phyloP scores from a whole-genome alignment of 2,113 vertebrate genomes.

The Phocoena phocoena region DNA sequence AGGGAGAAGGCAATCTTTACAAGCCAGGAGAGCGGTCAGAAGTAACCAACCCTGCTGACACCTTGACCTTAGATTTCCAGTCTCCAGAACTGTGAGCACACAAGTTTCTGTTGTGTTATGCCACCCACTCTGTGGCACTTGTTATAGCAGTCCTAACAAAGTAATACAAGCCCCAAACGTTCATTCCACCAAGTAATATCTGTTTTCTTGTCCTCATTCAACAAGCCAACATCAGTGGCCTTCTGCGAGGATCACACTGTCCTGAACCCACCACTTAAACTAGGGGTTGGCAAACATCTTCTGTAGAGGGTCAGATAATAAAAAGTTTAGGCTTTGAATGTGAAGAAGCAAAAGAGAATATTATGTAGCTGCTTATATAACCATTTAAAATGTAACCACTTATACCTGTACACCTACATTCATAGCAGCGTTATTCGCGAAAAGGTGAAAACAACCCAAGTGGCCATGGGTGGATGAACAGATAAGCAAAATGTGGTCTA shows the following conservation, averaged over 20 bases:
- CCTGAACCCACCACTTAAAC: not conserved
- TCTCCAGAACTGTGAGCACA: not conserved
- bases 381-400: not conserved
- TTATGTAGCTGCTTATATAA: not conserved
- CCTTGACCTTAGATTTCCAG: not conserved
- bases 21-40: not conserved
- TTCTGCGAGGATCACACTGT: not conserved
- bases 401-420: not conserved
- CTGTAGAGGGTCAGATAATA: not conserved
- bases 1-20: not conserved
- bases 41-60: not conserved
- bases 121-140: not conserved
- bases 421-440: not conserved
- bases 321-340: not conserved
- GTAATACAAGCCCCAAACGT: not conserved
- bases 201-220: not conserved
- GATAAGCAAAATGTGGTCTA: not conserved
- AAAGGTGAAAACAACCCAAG: not conserved
- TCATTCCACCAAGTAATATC: too few relatives aligned
- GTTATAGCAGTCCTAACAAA: not conserved
- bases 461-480: not conserved
- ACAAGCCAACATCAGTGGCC: not conserved
- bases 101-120: not conserved
- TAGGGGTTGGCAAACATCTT: not conserved
- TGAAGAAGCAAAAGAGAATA: not conserved